Conservation (phyloP, 2,797 vertebrate species). For the Lerista edwardsae region DNA sequence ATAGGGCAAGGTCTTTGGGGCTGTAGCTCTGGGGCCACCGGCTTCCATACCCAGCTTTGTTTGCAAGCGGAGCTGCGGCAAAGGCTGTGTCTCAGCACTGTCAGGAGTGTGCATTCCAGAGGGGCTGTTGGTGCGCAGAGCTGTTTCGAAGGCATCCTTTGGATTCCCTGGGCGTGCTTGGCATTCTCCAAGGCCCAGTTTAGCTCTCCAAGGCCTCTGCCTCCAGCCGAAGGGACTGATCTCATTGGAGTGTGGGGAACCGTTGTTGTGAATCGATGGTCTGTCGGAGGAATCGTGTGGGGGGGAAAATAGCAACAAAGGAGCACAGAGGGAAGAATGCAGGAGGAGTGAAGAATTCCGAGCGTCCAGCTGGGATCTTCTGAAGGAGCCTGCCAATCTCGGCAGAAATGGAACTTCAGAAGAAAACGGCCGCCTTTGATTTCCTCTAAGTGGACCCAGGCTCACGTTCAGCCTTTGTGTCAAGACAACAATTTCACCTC, state of each 20-base stretch:
- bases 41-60: not conserved
- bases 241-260: not conserved
- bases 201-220: slow-evolving; percentile 38
- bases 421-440: not conserved
- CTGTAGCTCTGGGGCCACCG: not conserved
- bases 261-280: rapidly evolving
- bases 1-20: slow-evolving; percentile 1
- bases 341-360: not conserved
- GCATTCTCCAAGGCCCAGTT: not conserved
- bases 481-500: rapidly evolving
- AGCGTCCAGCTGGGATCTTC: not conserved
- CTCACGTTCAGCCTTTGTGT: rapidly evolving
- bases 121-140: not conserved
- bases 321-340: not conserved
- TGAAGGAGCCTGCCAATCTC: not conserved
- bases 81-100: not conserved
- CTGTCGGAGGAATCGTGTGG: not conserved
- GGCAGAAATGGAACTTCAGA: not conserved
- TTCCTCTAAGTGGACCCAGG: rapidly evolving
- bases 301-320: not conserved
- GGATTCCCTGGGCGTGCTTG: not conserved
- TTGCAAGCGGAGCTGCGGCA: not conserved
- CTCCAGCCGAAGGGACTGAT: not conserved
- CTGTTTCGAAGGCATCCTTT: not conserved
- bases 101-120: rapidly evolving